Conservation (phyloP, 1,140 invertebrate genomes). For the Pemphigus obesinymphae region DNA sequence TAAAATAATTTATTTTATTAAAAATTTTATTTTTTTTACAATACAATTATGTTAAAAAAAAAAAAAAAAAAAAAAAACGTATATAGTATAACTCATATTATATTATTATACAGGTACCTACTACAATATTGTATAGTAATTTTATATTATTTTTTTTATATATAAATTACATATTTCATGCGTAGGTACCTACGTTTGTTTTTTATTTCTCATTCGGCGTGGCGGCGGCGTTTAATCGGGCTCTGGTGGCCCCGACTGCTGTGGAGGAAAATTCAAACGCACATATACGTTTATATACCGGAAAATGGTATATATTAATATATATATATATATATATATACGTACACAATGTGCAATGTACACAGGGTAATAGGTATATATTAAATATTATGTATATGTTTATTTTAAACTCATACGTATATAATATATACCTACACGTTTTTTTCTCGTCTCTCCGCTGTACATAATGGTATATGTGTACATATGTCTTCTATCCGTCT, state of each 20-base stretch:
- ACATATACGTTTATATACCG: neutral
- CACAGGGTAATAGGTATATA: no score
- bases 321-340: no score
- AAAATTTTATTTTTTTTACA: no score
- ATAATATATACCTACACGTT: neutral
- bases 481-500: neutral
- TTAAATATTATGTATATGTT: no score
- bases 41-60: no score
- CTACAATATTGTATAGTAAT: no score
- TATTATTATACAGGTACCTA: no score
- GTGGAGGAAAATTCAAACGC: neutral
- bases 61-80: no score
- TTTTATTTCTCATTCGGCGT: neutral
- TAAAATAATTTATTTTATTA: no score
- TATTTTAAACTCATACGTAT: no score
- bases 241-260: neutral
- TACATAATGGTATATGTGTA: neutral
- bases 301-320: neutral
- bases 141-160: neutral
- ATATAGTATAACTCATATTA: no score
- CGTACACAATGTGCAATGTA: no score
- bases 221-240: neutral
- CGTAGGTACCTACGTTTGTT: neutral
- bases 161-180: neutral
- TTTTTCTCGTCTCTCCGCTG: neutral